Base-by-base conservation (phyloP, 2,797 vertebrate species). In the Clarias fuscus region DNA sequence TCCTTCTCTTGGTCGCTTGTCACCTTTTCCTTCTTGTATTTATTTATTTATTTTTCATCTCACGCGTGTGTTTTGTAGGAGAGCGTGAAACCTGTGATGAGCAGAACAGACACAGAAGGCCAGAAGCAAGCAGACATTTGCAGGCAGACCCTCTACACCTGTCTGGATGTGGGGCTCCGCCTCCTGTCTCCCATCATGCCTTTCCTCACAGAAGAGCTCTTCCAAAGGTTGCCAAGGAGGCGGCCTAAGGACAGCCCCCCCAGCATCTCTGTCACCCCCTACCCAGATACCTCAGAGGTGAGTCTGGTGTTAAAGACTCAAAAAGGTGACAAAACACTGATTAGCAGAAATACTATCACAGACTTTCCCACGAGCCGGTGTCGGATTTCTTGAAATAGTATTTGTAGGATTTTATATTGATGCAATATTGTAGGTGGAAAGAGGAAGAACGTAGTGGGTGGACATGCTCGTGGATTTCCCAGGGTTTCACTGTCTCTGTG, bases 151-250 rank as follows among this genome's bases (percentile, higher is more conserved):
- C 96, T 98, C 61, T 98, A 97, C 91, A 97, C 96, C 62, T 97
- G 97, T 89, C 91, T 98, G 88, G 97, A 98, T 0, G 94, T 94
- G 0, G 97, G 96, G 4, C 94, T 98, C 81, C 94, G 97, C 24
- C 95, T 98, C 3, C 95, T 97, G 6, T 94, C 96, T 2, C 97
- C 97, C 30, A 82, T 98, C 85, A 98, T 98, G 97, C 97, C 97
- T 20, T 98, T 97, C 0, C 95, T 98, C 92, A 93, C 94, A 0
- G 97, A 98, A 91, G 97, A 98, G 83, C 95, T 98, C 13, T 98
- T 95, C 92, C 97, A 98, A 93, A 93, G 97, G 85, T 94, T 98
- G 82, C 97, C 97, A 15, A 92, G 96, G 0, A 93, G 97, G 87
- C 91, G 22, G 0, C 89, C 93, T 5, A 90, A 92, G 83, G 91